Conservation (phyloP, 2,888 invertebrate species). For the Ornithoptera priamus region DNA sequence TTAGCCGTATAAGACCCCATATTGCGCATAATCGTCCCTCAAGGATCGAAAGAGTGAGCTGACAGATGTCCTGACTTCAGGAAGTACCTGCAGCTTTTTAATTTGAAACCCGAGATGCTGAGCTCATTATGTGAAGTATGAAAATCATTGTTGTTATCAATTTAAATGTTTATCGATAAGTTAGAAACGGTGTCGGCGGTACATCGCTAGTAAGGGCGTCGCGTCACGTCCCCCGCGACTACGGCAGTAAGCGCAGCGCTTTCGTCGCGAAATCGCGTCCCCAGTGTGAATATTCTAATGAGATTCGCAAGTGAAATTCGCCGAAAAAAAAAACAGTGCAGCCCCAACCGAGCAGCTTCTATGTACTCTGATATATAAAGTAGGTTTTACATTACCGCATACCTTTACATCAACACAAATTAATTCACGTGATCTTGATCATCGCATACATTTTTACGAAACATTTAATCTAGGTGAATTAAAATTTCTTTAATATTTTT, state of each 20-base stretch:
- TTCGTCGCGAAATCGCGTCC: slow-evolving; percentile 55
- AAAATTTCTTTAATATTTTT: background rate
- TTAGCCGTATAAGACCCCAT: too few species aligned
- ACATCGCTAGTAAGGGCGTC: slow-evolving; percentile 33
- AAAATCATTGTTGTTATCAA: too few species aligned
- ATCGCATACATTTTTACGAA: background rate
- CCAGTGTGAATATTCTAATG: slow-evolving; percentile 41
- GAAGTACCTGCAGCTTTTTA: too few species aligned
- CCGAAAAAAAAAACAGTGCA: slow-evolving; percentile 26
- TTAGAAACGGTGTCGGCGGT: slow-evolving; percentile 45
- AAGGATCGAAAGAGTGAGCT: too few species aligned
- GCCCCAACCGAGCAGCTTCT: slow-evolving; percentile 15
- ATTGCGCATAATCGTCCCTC: too few species aligned
- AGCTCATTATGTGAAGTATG: too few species aligned
- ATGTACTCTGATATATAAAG: slow-evolving; percentile 20
- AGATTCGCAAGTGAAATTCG: slow-evolving; percentile 38
- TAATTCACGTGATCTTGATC: background rate
- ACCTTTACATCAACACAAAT: slow-evolving; percentile 15
- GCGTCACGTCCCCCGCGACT: slow-evolving; percentile 53
- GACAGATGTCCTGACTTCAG: too few species aligned
- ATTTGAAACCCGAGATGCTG: too few species aligned
- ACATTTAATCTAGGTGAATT: background rate
- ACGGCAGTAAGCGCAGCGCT: slow-evolving; percentile 61
- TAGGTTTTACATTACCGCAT: slow-evolving; percentile 24
- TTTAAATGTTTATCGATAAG: background rate